Conservation (phyloP, 2,888 invertebrate species). For the Hirudinaria manillensis region DNA sequence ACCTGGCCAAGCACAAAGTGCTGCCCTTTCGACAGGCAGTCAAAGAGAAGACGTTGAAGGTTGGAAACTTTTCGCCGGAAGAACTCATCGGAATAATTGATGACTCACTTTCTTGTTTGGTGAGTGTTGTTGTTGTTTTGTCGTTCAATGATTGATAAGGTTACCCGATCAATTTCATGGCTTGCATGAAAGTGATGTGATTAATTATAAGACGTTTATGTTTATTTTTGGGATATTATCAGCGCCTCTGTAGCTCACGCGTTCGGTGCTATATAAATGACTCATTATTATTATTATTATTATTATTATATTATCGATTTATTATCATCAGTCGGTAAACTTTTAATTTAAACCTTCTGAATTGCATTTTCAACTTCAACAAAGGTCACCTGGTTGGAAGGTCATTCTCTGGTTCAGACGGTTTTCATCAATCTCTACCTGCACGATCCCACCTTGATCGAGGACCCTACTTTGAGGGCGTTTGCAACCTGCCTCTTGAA, state of each 20-base stretch:
- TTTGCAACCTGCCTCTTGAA: constrained; percentile 83
- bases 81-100: constrained; percentile 90
- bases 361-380: too few species aligned
- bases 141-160: neutral
- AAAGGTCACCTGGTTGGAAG: constrained; percentile 85
- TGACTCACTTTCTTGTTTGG: constrained; percentile 83
- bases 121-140: constrained; percentile 41
- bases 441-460: constrained; percentile 78
- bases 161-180: neutral
- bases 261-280: neutral
- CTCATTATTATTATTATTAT: too few species aligned
- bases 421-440: constrained; percentile 91
- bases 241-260: neutral
- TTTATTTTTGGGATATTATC: too few species aligned
- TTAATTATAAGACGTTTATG: too few species aligned
- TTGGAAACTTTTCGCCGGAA: constrained; percentile 62
- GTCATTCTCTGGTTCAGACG: constrained; percentile 78
- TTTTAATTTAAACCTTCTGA: too few species aligned
- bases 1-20: constrained; percentile 69
- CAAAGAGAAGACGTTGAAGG: constrained; percentile 63
- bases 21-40: constrained; percentile 80
- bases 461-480: constrained; percentile 74
- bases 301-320: too few species aligned
- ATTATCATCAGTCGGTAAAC: too few species aligned
- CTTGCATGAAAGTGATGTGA: too few species aligned